phyloP scores from a whole-genome alignment of 1,140 invertebrate genomes.

The Homarus americanus region DNA sequence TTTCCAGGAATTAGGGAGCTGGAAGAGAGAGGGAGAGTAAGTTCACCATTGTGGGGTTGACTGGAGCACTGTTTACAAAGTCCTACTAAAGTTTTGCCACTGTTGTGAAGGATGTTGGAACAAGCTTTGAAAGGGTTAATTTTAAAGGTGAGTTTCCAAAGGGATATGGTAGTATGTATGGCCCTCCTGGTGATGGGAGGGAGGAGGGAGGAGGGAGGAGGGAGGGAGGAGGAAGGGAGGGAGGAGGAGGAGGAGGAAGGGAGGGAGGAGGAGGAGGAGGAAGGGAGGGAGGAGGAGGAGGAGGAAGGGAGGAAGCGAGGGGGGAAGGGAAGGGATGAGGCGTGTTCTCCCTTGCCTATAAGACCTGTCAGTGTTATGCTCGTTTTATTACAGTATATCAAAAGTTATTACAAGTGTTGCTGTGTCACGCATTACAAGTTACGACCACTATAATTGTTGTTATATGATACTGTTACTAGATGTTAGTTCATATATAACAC shows the following conservation, averaged over 20 bases:
- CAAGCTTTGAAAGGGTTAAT: slow-evolving; percentile 38
- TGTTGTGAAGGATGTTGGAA: background rate
- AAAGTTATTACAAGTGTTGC: no score
- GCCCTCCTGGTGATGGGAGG: no score
- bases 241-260: background rate
- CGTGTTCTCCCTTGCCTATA: no score
- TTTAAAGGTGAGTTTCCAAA: slow-evolving; percentile 32
- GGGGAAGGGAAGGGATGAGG: background rate
- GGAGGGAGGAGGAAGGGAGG: background rate
- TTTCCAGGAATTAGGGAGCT: slow-evolving; percentile 19
- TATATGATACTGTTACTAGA: no score
- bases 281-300: background rate
- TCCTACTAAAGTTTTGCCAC: slow-evolving; percentile 22
- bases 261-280: background rate
- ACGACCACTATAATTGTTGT: no score
- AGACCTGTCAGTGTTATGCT: no score
- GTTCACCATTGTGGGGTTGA: slow-evolving; percentile 36
- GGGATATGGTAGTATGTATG: background rate
- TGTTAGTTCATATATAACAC: no score
- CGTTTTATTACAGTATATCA: no score
- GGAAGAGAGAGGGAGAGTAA: background rate
- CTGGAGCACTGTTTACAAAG: slow-evolving; percentile 50
- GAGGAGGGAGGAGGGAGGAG: background rate
- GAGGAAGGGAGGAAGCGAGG: background rate
- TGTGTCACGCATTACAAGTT: no score